Conservation (phyloP, 2,113 vertebrate species). For the Silurus glanis region DNA sequence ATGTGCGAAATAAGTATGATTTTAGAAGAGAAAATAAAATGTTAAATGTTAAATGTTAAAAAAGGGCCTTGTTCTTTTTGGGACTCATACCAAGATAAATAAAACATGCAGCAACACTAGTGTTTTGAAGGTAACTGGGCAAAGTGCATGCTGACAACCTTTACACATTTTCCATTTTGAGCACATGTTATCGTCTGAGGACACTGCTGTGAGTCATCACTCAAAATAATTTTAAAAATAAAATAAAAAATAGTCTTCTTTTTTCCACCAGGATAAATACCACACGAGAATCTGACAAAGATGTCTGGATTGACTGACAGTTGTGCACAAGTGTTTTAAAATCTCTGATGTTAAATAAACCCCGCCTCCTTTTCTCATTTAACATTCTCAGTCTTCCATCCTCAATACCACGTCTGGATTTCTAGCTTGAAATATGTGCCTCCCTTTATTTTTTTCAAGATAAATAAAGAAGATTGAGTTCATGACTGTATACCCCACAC, state of each 20-base stretch:
- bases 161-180: neutral
- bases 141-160: neutral
- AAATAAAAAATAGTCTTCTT: neutral
- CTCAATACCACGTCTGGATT: too few relatives aligned
- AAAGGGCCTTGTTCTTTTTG: neutral
- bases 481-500: too few relatives aligned
- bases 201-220: neutral
- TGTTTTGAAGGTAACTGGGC: neutral
- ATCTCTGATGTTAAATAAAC: neutral
- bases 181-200: neutral
- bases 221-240: neutral
- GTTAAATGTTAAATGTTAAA: neutral
- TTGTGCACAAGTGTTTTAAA: neutral
- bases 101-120: neutral
- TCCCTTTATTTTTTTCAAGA: too few relatives aligned
- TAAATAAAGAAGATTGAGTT: too few relatives aligned
- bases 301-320: neutral
- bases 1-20: conserved; percentile 47
- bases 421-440: too few relatives aligned
- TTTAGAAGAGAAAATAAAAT: neutral
- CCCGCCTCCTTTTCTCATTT: neutral
- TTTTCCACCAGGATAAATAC: neutral
- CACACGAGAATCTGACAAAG: neutral
- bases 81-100: neutral
- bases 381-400: neutral